A percentile compares a stretch with the other conserved stretches of the same genome.
phyloP scores from a whole-genome alignment of 2,113 vertebrate species.

The Syngnathus scovelli region DNA sequence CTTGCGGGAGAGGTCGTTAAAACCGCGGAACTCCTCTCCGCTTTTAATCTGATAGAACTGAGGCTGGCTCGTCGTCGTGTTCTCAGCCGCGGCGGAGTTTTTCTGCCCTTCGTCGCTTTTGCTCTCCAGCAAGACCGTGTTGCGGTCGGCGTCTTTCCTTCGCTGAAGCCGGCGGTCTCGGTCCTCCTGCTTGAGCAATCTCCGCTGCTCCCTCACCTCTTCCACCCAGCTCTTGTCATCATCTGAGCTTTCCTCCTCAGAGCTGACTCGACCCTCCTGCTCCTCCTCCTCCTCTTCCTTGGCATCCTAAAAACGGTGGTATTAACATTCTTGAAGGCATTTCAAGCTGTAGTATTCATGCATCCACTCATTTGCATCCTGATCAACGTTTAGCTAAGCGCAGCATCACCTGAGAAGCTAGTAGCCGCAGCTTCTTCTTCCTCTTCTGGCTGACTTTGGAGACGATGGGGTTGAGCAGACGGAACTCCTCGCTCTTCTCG shows the following conservation, averaged over 20 bases:
- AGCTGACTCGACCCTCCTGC: conserved; percentile 91
- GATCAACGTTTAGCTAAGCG: too few species aligned
- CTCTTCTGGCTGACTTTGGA: conserved; percentile 90
- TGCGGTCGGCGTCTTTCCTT: conserved; percentile 76
- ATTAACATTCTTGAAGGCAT: neutral
- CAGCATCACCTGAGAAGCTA: conserved; percentile 70
- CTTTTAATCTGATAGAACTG: conserved; percentile 96
- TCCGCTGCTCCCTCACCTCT: conserved; percentile 92
- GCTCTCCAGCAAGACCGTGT: conserved; percentile 71
- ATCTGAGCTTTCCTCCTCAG: conserved; percentile 94
- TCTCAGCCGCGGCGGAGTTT: conserved; percentile 13
- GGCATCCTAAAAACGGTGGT: conserved; percentile 27
- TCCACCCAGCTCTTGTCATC: conserved; percentile 96
- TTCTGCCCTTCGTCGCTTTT: conserved; percentile 20
- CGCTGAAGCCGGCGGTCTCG: conserved; percentile 71
- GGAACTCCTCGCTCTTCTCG: conserved; percentile 90
- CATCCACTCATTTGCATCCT: neutral
- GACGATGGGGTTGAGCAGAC: conserved; percentile 93
- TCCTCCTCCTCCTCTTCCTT: conserved; percentile 80
- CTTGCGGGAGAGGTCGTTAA: conserved; percentile 81
- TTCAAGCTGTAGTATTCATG: neutral
- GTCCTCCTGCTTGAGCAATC: conserved; percentile 80
- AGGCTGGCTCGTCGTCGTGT: conserved; percentile 63
- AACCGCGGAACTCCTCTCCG: conserved; percentile 93
- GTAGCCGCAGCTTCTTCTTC: conserved; percentile 80